Evolutionary conservation across 2,113 vertebrate species (phyloP).

Genomic region (Gymnarchus niloticus): DNA sequence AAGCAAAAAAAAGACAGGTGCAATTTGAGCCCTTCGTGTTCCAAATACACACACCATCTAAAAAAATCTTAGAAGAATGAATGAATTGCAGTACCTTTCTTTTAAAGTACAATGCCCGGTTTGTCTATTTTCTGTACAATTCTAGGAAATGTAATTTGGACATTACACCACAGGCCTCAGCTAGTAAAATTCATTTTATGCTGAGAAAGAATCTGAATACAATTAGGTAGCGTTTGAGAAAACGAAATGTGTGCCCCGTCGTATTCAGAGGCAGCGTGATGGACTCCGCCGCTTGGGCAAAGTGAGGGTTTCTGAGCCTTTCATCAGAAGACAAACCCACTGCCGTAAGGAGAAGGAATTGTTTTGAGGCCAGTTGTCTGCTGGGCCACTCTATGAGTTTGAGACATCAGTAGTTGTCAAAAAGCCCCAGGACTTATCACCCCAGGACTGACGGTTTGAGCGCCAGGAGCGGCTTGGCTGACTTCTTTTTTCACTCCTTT

Average conservation of each 20-base stretch:
- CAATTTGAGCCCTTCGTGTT: background rate
- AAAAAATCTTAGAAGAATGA: background rate
- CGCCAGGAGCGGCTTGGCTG: background rate
- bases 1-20: background rate
- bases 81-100: background rate
- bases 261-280: too few relatives aligned
- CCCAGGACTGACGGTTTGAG: background rate
- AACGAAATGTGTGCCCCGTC: too few relatives aligned
- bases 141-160: background rate
- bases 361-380: too few relatives aligned
- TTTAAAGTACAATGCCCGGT: background rate
- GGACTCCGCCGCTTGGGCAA: too few relatives aligned
- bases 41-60: background rate
- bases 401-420: background rate
- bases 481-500: background rate
- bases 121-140: background rate
- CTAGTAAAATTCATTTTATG: background rate
- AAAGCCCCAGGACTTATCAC: background rate
- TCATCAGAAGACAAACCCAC: too few relatives aligned
- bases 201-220: background rate
- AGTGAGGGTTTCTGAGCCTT: too few relatives aligned
- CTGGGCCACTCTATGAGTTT: background rate
- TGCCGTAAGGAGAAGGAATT: too few relatives aligned
- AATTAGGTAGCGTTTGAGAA: background rate
- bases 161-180: background rate